Conservation (phyloP, 2,888 invertebrate species). For the Linnaemya vulpina region DNA sequence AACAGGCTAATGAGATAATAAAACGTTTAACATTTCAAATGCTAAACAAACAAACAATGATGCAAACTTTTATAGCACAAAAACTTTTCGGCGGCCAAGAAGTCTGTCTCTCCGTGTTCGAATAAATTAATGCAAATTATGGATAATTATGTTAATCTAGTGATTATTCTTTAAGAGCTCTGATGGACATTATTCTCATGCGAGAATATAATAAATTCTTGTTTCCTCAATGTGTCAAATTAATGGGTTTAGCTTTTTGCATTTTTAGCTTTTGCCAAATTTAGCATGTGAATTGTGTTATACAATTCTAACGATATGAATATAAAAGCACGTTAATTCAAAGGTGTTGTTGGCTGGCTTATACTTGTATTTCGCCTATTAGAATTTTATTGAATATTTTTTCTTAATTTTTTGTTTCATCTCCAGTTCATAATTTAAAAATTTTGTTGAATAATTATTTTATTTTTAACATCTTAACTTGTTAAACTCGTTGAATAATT, state of each 20-base stretch:
- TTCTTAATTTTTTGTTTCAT: neutral
- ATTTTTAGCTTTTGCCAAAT: slow-evolving; percentile 2
- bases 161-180: neutral
- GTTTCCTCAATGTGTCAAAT: slow-evolving; percentile 72
- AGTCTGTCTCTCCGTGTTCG: neutral
- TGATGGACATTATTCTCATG: neutral
- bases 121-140: slow-evolving; percentile 22
- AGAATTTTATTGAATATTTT: neutral
- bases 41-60: slow-evolving; percentile 24
- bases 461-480: slow-evolving; percentile 6
- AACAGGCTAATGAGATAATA: slow-evolving; percentile 22
- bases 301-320: neutral
- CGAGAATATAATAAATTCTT: slow-evolving; percentile 53
- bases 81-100: neutral
- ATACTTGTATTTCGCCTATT: neutral
- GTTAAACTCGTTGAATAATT: slow-evolving; percentile 10
- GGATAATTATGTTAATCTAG: slow-evolving; percentile 8
- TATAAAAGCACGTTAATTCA: neutral
- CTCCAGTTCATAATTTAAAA: neutral
- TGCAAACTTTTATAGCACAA: slow-evolving; percentile 29
- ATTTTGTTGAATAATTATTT: neutral
- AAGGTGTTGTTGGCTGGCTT: neutral
- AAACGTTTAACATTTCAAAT: slow-evolving; percentile 42
- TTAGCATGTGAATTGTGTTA: slow-evolving; percentile 15
- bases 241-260: slow-evolving; percentile 43